phyloP scores from a whole-genome alignment of 2,888 invertebrate species.

The Drosophila picticornis region DNA sequence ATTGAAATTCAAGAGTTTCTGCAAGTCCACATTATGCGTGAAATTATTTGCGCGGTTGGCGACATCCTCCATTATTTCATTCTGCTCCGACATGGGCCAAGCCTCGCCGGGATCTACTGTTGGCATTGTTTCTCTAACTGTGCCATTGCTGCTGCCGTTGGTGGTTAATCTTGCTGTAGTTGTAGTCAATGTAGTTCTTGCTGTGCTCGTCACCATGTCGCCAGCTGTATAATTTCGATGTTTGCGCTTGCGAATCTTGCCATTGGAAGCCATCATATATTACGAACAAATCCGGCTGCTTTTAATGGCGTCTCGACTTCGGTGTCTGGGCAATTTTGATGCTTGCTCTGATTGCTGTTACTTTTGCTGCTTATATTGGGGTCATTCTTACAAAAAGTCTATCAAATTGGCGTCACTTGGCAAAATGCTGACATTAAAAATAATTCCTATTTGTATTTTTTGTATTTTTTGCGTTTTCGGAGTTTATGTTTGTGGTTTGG shows the following conservation, averaged over 20 bases:
- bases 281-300: constrained; percentile 47
- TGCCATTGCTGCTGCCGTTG: constrained; percentile 7
- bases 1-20: constrained; percentile 72
- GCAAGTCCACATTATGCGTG: constrained; percentile 80
- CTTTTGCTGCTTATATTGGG: constrained; percentile 2
- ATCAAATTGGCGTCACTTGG: constrained; percentile 71
- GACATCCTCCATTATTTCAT: constrained; percentile 34
- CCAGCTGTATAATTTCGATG: constrained; percentile 65
- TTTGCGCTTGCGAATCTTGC: constrained; percentile 70
- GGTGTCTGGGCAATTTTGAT: constrained; percentile 28
- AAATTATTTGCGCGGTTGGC: constrained; percentile 67
- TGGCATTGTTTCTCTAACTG: constrained; percentile 6
- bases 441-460: constrained; percentile 3
- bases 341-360: constrained; percentile 14
- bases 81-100: constrained; percentile 35
- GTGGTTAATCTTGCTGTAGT: constrained; percentile 12
- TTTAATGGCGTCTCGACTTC: constrained; percentile 51
- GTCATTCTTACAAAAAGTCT: constrained; percentile 68
- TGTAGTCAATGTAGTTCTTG: constrained; percentile 11
- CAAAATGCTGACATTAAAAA: constrained; percentile 44
- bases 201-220: constrained; percentile 57
- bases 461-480: neutral
- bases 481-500: constrained; percentile 6
- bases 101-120: constrained; percentile 16
- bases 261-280: constrained; percentile 53